These are phyloP conservation scores for Penelope pileata DNA, from an alignment of 2,113 vertebrate species.

Conservation along the genomic window DNA sequence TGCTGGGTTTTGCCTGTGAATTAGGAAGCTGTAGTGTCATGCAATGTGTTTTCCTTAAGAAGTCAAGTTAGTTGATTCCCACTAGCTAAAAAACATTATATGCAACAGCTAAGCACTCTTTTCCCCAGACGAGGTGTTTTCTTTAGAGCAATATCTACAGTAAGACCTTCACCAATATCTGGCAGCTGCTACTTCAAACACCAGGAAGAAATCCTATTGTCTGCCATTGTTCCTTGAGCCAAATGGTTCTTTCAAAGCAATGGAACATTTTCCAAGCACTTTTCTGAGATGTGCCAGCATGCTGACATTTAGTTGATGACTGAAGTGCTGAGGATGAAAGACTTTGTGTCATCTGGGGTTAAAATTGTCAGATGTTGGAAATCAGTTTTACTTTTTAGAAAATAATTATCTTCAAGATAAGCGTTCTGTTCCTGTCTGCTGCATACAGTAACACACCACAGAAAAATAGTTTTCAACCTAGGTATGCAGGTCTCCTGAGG, in stretches of 20 bases:
- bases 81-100: not conserved
- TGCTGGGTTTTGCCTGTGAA: not conserved
- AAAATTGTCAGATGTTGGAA: not conserved
- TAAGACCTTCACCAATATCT: not conserved
- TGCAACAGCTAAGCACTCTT: not conserved
- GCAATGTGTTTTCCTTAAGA: not conserved
- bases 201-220: not conserved
- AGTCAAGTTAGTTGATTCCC: not conserved
- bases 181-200: not conserved
- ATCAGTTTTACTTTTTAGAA: not conserved
- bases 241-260: not conserved
- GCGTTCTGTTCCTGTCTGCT: not conserved
- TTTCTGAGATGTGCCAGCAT: not conserved
- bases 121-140: not conserved
- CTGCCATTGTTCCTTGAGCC: not conserved
- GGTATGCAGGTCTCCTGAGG: not conserved
- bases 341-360: not conserved
- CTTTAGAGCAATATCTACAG: not conserved
- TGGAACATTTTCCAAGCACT: not conserved
- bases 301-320: not conserved
- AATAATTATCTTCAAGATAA: not conserved
- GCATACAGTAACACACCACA: not conserved
- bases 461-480: not conserved
- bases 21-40: not conserved
- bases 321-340: not conserved